These are phyloP conservation scores for Camelus bactrianus DNA, from an alignment of 2,113 vertebrate species.

Conservation along the genomic window DNA sequence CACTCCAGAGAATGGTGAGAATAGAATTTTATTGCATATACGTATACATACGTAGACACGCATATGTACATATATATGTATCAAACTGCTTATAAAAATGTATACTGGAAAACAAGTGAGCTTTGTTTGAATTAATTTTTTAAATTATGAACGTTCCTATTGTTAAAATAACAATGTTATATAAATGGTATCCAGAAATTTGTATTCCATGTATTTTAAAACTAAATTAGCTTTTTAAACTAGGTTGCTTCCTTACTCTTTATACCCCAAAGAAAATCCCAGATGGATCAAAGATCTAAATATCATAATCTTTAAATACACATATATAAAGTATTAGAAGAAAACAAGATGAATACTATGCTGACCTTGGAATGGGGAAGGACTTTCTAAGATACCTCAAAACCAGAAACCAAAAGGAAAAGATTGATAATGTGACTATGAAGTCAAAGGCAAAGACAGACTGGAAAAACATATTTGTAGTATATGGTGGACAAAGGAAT, in stretches of 20 bases:
- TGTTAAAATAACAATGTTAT: constrained; percentile 42
- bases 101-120: not conserved
- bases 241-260: not conserved
- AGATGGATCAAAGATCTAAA: not conserved
- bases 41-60: not conserved
- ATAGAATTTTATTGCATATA: not conserved
- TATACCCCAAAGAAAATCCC: not conserved
- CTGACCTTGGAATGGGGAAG: not conserved
- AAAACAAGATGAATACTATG: not conserved
- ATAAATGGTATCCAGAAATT: constrained; percentile 33
- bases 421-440: not conserved
- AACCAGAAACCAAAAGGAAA: not conserved
- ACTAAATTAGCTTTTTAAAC: constrained; percentile 37
- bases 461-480: not conserved
- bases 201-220: constrained; percentile 39
- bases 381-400: not conserved
- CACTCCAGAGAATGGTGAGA: not conserved
- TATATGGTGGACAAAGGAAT: not conserved
- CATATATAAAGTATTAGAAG: not conserved
- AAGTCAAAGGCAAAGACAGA: not conserved
- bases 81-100: not conserved
- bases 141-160: constrained; percentile 43
- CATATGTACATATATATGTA: not conserved
- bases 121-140: constrained; percentile 39
- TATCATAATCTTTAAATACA: not conserved